Evolutionary conservation across 2,113 vertebrate genomes (phyloP).

Genomic region (Fregetta grallaria): DNA sequence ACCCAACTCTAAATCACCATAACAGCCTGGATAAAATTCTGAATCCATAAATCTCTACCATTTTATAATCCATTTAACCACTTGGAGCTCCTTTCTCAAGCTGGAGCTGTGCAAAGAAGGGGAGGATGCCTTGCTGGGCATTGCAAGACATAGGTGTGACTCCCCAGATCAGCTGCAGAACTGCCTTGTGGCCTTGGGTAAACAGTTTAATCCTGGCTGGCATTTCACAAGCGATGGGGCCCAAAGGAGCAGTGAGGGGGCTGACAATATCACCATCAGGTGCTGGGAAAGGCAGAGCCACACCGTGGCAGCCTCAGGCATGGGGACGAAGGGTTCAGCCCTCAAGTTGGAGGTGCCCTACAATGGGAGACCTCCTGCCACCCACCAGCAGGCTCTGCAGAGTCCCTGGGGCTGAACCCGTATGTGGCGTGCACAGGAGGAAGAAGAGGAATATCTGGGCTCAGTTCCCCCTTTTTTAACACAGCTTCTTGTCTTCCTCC

Average conservation of each 20-base stretch:
- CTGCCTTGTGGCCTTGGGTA: not conserved
- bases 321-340: fast-evolving
- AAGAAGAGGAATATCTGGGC: not conserved
- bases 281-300: not conserved
- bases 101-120: not conserved
- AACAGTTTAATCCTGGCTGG: not conserved
- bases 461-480: not conserved
- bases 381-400: not conserved
- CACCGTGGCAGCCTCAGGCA: fast-evolving
- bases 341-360: not conserved
- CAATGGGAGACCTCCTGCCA: not conserved
- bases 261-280: not conserved
- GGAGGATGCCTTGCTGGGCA: not conserved
- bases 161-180: not conserved
- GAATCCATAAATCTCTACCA: not conserved
- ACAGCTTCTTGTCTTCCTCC: not conserved
- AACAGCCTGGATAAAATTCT: not conserved
- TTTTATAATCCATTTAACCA: not conserved
- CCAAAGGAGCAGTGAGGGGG: not conserved
- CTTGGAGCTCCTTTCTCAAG: not conserved
- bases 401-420: fast-evolving
- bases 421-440: not conserved
- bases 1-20: not conserved
- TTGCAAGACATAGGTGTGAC: fast-evolving
- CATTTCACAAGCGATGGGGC: not conserved